Evolutionary conservation across 2,797 vertebrate species (phyloP).

Genomic region (Hylomyscus alleni): DNA sequence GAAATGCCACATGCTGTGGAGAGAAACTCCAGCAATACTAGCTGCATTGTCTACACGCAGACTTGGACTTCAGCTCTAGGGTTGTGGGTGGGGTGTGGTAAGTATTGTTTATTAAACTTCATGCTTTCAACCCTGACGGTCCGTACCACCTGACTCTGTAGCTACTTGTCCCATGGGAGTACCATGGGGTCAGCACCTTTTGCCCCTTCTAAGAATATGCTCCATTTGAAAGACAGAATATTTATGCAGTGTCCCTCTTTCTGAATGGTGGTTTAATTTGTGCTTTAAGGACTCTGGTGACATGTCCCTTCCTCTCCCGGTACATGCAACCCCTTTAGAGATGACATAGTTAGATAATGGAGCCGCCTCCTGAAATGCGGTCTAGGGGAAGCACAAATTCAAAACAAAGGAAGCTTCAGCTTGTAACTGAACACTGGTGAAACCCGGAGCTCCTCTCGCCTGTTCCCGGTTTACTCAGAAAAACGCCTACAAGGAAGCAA

Average conservation of each 20-base stretch:
- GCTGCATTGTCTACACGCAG: slow-evolving; percentile 59
- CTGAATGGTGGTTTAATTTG: neutral
- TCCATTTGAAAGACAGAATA: neutral
- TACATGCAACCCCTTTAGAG: slow-evolving; percentile 26
- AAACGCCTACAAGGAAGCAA: slow-evolving; percentile 80
- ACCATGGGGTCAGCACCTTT: neutral
- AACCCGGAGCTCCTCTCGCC: slow-evolving; percentile 82
- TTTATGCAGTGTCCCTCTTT: neutral
- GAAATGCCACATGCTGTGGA: neutral
- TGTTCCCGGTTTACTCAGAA: slow-evolving; percentile 56
- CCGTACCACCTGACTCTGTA: neutral
- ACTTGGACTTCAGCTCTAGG: slow-evolving; percentile 56
- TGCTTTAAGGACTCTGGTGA: neutral
- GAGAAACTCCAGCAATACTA: slow-evolving; percentile 47
- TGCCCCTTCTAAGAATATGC: neutral
- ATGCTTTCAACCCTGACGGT: neutral
- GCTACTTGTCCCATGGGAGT: neutral
- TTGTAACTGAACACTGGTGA: slow-evolving; percentile 80
- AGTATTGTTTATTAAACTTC: slow-evolving; percentile 59
- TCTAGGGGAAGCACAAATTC: slow-evolving; percentile 63
- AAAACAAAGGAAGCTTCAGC: slow-evolving; percentile 77
- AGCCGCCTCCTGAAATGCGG: neutral
- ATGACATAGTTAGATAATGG: slow-evolving; percentile 76
- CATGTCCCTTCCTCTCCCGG: neutral
- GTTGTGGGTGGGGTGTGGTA: slow-evolving; percentile 56